A percentile compares a stretch with the other conserved stretches of the same genome.
Conservation (phyloP, 1,140 invertebrate species). For the Drosophila nannoptera region DNA sequence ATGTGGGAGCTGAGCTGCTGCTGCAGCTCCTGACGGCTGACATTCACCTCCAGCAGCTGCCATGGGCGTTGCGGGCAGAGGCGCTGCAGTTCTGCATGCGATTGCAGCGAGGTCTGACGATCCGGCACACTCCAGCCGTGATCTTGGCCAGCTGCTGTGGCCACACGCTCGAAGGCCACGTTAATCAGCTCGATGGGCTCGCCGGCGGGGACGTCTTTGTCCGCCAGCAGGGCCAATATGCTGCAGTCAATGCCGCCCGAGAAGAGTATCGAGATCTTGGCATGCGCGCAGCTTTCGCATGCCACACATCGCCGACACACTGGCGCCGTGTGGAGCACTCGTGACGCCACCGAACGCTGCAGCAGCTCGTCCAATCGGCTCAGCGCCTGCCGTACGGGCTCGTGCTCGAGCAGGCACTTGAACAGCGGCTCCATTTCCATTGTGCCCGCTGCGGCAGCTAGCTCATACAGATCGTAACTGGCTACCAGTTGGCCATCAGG, state of each 20-base stretch:
- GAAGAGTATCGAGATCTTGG: slow-evolving; percentile 92
- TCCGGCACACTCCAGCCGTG: slow-evolving; percentile 84
- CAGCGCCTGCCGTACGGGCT: slow-evolving; percentile 72
- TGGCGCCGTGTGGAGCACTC: slow-evolving; percentile 83
- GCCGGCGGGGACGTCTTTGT: slow-evolving; percentile 84
- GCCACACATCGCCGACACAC: slow-evolving; percentile 83
- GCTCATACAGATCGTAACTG: slow-evolving; percentile 26
- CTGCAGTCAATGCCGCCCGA: slow-evolving; percentile 97
- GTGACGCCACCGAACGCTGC: slow-evolving; percentile 82
- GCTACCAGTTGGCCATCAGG: not conserved
- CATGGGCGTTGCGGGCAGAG: slow-evolving; percentile 85
- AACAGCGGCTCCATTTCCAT: slow-evolving; percentile 32
- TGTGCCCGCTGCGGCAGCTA: slow-evolving; percentile 3
- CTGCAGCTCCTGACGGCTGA: slow-evolving; percentile 85
- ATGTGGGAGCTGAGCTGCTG: slow-evolving; percentile 82
- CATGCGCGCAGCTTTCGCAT: slow-evolving; percentile 81
- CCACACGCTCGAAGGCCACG: slow-evolving; percentile 92
- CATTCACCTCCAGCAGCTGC: slow-evolving; percentile 85
- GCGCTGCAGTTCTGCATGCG: slow-evolving; percentile 85
- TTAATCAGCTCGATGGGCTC: slow-evolving; percentile 96
- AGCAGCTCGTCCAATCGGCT: slow-evolving; percentile 81
- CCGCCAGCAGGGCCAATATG: slow-evolving; percentile 88
- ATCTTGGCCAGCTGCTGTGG: not conserved
- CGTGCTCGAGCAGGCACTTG: slow-evolving; percentile 15
- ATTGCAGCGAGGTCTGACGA: slow-evolving; percentile 87